phyloP scores from a whole-genome alignment of 2,113 vertebrate genomes.

The Saccopteryx leptura region DNA sequence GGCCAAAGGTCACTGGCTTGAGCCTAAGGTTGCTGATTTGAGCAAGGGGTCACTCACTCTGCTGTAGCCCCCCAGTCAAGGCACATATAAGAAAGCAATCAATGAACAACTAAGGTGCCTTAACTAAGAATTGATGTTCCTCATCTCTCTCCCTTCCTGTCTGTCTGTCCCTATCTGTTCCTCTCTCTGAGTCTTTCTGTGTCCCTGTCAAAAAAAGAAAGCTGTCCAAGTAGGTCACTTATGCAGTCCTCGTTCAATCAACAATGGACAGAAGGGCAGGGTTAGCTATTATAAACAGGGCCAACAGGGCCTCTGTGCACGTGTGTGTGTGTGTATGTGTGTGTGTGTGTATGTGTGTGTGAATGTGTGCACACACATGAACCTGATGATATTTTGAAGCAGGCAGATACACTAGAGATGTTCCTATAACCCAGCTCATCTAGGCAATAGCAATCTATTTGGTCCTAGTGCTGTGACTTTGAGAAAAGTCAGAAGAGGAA shows the following conservation, averaged over 20 bases:
- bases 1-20: too few relatives aligned
- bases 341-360: background rate
- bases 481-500: slow-evolving; percentile 12
- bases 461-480: background rate
- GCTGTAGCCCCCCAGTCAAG: too few relatives aligned
- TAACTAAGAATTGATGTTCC: too few relatives aligned
- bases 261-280: background rate
- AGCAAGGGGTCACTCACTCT: too few relatives aligned
- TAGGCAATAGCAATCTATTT: background rate
- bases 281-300: background rate
- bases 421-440: background rate
- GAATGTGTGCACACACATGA: background rate
- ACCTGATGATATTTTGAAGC: background rate
- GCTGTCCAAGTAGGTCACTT: background rate
- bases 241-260: background rate
- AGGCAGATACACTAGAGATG: background rate
- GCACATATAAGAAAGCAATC: too few relatives aligned
- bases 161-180: too few relatives aligned
- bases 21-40: too few relatives aligned
- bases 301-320: background rate
- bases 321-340: background rate
- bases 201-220: background rate
- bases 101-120: too few relatives aligned
- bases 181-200: too few relatives aligned
- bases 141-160: too few relatives aligned